These are phyloP conservation scores for Gymnoscelis rufifasciata DNA, from an alignment of 2,888 invertebrate species.

Conservation along the genomic window DNA sequence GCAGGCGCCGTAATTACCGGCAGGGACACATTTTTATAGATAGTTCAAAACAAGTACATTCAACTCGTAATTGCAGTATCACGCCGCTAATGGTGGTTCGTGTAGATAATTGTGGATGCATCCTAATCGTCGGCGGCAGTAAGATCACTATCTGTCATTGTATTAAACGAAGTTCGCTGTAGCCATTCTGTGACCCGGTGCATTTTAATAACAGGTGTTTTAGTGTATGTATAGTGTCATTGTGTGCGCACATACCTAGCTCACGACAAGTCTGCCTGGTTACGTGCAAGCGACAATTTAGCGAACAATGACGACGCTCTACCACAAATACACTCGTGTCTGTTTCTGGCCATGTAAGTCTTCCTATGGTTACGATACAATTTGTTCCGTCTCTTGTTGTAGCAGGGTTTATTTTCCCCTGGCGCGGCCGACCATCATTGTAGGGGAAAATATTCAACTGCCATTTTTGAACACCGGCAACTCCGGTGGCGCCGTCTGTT, in stretches of 20 bases:
- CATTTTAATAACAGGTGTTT: slow-evolving; percentile 78
- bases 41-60: slow-evolving; percentile 29
- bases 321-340: slow-evolving; percentile 70
- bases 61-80: slow-evolving; percentile 55
- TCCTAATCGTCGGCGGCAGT: slow-evolving; percentile 56
- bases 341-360: slow-evolving; percentile 65
- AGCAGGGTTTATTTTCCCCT: slow-evolving; percentile 41
- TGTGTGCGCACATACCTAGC: slow-evolving; percentile 70
- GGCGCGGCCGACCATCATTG: slow-evolving; percentile 37
- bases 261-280: slow-evolving; percentile 75
- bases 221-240: slow-evolving; percentile 73
- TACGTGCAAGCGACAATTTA: slow-evolving; percentile 78
- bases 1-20: neutral
- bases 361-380: slow-evolving; percentile 36
- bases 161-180: slow-evolving; percentile 65
- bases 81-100: slow-evolving; percentile 40
- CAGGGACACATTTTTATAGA: neutral
- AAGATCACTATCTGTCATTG: slow-evolving; percentile 72
- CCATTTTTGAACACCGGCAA: slow-evolving; percentile 75
- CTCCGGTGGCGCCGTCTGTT: slow-evolving; percentile 78
- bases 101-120: slow-evolving; percentile 59
- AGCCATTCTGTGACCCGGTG: slow-evolving; percentile 64
- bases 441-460: slow-evolving; percentile 75
- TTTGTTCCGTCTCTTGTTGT: slow-evolving; percentile 33
- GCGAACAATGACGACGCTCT: slow-evolving; percentile 77